Evolutionary conservation across 2,888 invertebrate species (phyloP).

Genomic region (Plebejus anna): DNA sequence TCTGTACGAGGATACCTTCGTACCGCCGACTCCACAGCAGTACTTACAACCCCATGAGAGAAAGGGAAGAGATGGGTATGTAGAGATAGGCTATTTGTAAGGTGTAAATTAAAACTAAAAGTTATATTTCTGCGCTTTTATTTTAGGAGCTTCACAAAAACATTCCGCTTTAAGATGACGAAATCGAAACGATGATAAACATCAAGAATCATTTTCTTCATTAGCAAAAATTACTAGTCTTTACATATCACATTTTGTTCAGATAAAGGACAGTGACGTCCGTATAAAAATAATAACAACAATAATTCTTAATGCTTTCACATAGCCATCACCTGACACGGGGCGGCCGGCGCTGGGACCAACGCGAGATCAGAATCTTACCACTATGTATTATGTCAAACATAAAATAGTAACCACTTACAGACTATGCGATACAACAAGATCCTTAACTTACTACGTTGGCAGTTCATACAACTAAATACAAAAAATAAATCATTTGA

Average conservation of each 20-base stretch:
- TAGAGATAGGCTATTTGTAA: conserved; percentile 10
- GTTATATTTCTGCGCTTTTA: conserved; percentile 49
- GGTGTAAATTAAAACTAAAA: conserved; percentile 36
- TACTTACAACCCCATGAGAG: conserved; percentile 58
- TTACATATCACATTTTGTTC: conserved; percentile 78
- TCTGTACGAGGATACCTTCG: conserved; percentile 62
- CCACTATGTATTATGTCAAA: conserved; percentile 63
- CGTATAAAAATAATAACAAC: conserved; percentile 72
- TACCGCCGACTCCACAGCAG: conserved; percentile 57
- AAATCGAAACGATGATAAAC: conserved; percentile 75
- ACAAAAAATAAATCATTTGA: conserved; percentile 55
- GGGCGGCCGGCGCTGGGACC: conserved; percentile 47
- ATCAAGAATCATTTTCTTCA: conserved; percentile 75
- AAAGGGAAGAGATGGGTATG: conserved; percentile 58
- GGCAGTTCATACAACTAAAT: conserved; percentile 66
- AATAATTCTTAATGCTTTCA: conserved; percentile 80
- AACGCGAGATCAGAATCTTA: conserved; percentile 76
- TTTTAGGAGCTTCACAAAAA: conserved; percentile 77
- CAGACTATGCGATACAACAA: conserved; percentile 46
- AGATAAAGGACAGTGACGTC: conserved; percentile 75
- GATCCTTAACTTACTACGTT: conserved; percentile 56
- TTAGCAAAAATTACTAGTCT: conserved; percentile 72
- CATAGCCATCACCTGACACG: conserved; percentile 56
- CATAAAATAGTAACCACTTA: conserved; percentile 69
- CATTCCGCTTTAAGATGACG: conserved; percentile 72